Evolutionary conservation across 2,888 invertebrate genomes (phyloP), one percentile per base, ranked within the genome.

Genomic region (Aphelenchoides bicaudatus): DNA sequence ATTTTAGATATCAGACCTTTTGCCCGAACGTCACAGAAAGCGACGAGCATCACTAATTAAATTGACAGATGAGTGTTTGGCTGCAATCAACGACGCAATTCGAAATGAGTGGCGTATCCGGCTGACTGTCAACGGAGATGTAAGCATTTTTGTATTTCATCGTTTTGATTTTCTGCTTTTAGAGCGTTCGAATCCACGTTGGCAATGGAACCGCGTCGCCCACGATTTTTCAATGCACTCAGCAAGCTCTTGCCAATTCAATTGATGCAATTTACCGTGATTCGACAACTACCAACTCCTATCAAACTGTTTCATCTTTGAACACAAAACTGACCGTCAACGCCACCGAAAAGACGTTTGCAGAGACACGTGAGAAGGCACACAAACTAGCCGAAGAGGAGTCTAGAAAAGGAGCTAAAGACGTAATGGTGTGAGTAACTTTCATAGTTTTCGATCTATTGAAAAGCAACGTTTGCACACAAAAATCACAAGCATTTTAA

Each of bases 291-390:
- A 21, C 43, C 16, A 43, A 23, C 16, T 43, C 43, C 10, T 51
- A 38, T 23, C 52, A 28, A 10, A 37, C 31, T 13, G 37, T 51
- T 13, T 21, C 52, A 6, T 27, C 52, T 6, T 19, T 51, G n/a
- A 38, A n/a, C 31, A 51, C 19, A 37, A 51, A 51, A 51, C 47
- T 53, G 28, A 27, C 28, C 53, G 65, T 64, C 6, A 39, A 65
- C 37, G 74, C 74, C 4, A 74, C 74, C 8, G 72, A 75, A 34
- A 65, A 63, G 48, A 67, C 74, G 27, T 73, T 74, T 47, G 68
- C 69, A 38, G 74, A 74, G 50, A 72, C 73, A 34, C 63, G 66
- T 49, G 72, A 71, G 43, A 68, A 67, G 52, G 67, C 73, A 25
- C 68, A 72, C 52, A 67, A 67, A 50, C 55, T 70, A 27, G 63